Evolutionary conservation across 1,140 invertebrate genomes (phyloP).

Genomic region (Drosophila ambigua): DNA sequence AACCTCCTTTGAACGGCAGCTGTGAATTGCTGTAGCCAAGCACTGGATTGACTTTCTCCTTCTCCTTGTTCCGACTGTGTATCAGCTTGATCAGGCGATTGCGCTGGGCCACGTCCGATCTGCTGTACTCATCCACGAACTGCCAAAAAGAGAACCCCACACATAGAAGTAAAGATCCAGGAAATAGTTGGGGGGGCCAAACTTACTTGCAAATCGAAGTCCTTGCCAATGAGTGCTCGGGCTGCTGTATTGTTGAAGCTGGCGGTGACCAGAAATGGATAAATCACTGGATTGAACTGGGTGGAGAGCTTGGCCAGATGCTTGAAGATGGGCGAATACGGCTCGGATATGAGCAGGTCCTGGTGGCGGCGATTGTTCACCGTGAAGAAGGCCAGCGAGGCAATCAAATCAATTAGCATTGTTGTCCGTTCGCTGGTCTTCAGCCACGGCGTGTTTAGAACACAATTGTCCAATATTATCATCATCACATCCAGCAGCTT

Average conservation of each 20-base stretch:
- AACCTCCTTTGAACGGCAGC: slow-evolving; percentile 11
- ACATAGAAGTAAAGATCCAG: too few species aligned
- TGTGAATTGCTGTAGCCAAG: slow-evolving; percentile 28
- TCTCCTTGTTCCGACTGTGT: slow-evolving; percentile 34
- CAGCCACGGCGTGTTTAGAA: slow-evolving; percentile 84
- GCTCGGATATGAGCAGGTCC: slow-evolving; percentile 77
- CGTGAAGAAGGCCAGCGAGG: slow-evolving; percentile 85
- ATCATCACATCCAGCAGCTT: slow-evolving; percentile 95
- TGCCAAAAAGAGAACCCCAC: slow-evolving; percentile 57
- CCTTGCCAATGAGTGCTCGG: slow-evolving; percentile 64
- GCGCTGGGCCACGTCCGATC: slow-evolving; percentile 86
- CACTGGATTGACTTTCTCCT: slow-evolving; percentile 11
- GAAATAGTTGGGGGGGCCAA: not conserved
- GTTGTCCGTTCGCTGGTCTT: slow-evolving; percentile 84
- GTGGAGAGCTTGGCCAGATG: slow-evolving; percentile 71
- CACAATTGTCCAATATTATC: slow-evolving; percentile 92
- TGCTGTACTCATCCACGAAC: slow-evolving; percentile 88
- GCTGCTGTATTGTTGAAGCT: slow-evolving; percentile 72
- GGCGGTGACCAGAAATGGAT: slow-evolving; percentile 92
- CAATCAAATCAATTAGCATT: slow-evolving; percentile 85
- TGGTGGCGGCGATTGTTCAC: slow-evolving; percentile 85
- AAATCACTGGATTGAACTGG: slow-evolving; percentile 89
- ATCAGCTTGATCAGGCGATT: slow-evolving; percentile 85
- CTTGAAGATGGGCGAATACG: slow-evolving; percentile 77
- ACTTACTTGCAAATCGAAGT: slow-evolving; percentile 79